phyloP scores from a whole-genome alignment of 2,797 vertebrate species.

The Emys orbicularis region DNA sequence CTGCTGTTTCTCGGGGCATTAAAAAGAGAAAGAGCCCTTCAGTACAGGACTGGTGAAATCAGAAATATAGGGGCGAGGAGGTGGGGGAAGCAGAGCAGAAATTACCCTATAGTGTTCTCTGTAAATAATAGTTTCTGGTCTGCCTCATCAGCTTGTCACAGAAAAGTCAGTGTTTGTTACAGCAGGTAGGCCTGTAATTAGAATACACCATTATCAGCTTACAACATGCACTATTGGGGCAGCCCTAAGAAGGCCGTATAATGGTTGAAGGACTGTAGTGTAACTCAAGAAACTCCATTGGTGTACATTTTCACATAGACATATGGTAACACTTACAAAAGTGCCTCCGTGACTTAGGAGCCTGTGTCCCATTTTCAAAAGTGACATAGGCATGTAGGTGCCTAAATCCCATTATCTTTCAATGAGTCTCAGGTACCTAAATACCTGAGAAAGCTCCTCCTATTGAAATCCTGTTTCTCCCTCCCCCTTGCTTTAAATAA shows the following conservation, averaged over 20 bases:
- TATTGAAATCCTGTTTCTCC: too few relatives aligned
- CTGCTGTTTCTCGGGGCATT: neutral
- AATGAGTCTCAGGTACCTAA: neutral
- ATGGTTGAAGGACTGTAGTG: neutral
- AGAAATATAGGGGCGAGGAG: neutral
- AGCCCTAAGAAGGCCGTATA: neutral
- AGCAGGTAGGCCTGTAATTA: neutral
- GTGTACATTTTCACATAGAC: neutral
- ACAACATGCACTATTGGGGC: neutral
- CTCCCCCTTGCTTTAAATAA: neutral
- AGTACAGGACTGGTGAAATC: neutral
- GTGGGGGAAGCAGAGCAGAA: neutral
- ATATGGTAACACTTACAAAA: neutral
- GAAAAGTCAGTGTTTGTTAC: neutral
- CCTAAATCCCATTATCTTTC: neutral
- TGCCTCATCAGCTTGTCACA: neutral
- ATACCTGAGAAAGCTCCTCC: neutral
- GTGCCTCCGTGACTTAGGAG: neutral
- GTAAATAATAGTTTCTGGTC: neutral
- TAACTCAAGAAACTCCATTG: neutral
- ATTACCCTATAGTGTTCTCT: neutral
- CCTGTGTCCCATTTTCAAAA: neutral
- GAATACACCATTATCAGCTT: neutral
- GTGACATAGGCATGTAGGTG: neutral
- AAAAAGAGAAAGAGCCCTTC: neutral